Evolutionary conservation across 1,140 invertebrate genomes (phyloP).

Genomic region (Reticulitermes speratus): DNA sequence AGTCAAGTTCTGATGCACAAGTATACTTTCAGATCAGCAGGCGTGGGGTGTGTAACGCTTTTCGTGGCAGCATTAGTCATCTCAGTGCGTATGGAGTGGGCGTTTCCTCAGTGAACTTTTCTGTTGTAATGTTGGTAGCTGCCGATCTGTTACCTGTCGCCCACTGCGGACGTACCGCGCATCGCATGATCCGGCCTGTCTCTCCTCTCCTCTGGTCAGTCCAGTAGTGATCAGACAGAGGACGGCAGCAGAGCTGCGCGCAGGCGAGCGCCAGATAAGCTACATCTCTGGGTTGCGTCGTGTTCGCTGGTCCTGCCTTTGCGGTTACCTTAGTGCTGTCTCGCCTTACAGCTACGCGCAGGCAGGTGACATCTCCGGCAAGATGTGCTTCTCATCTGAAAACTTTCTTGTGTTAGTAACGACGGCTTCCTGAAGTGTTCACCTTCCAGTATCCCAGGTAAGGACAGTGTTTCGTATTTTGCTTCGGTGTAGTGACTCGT

Average conservation of each 20-base stretch:
- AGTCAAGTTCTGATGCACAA: too few species aligned
- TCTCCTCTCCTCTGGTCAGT: neutral
- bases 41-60: too few species aligned
- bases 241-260: neutral
- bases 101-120: conserved; percentile 17
- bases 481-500: neutral
- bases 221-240: neutral
- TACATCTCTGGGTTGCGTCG: neutral
- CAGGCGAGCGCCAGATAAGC: neutral
- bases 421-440: neutral
- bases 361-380: neutral
- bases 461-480: neutral
- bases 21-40: too few species aligned
- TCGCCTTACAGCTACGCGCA: neutral
- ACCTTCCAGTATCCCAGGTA: neutral
- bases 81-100: neutral
- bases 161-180: neutral
- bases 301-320: neutral
- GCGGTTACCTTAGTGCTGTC: neutral
- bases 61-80: too few species aligned
- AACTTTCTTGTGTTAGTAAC: neutral
- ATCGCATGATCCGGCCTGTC: neutral
- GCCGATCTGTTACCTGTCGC: conserved; percentile 2
- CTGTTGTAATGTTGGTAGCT: conserved; percentile 5
- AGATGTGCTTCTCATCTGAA: neutral